A percentile compares a stretch with the other conserved stretches of the same genome.
Evolutionary conservation across 2,888 invertebrate species (phyloP).

Genomic region (Agriopis marginaria): DNA sequence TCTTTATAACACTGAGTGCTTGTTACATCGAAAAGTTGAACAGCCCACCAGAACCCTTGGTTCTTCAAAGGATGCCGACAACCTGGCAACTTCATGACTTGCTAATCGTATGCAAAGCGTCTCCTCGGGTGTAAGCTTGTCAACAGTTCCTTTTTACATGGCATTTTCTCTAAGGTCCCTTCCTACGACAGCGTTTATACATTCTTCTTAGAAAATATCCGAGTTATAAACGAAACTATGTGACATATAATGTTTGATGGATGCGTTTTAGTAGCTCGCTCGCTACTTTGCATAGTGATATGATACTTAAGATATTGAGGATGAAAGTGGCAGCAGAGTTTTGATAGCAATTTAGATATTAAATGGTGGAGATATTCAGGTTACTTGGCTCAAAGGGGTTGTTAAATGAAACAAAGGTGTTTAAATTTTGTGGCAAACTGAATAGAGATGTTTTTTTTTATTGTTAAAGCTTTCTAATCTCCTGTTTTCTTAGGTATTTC

Average conservation of each 20-base stretch:
- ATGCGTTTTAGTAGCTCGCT: slow-evolving; percentile 11
- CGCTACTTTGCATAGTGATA: slow-evolving; percentile 27
- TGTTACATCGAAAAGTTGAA: slow-evolving; percentile 12
- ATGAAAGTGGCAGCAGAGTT: slow-evolving; percentile 6
- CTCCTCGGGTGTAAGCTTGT: slow-evolving; percentile 26
- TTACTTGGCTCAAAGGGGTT: slow-evolving; percentile 10
- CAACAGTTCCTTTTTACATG: slow-evolving; percentile 26
- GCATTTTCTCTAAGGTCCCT: slow-evolving; percentile 15
- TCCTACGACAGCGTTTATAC: slow-evolving; percentile 11
- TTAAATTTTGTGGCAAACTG: not conserved
- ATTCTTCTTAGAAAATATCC: slow-evolving; percentile 5
- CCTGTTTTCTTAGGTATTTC: not conserved
- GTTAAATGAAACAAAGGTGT: not conserved
- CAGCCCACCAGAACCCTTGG: slow-evolving; percentile 6
- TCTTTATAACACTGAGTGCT: not conserved
- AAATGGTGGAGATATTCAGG: slow-evolving; percentile 4
- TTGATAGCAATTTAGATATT: slow-evolving; percentile 23
- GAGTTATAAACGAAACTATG: slow-evolving; percentile 24
- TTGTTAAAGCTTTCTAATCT: not conserved
- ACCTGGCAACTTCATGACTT: slow-evolving; percentile 31
- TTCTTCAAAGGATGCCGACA: slow-evolving; percentile 8
- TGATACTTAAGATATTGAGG: slow-evolving; percentile 22
- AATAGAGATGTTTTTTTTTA: not conserved
- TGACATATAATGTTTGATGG: slow-evolving; percentile 13
- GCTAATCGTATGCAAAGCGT: slow-evolving; percentile 32